phyloP scores from a whole-genome alignment of 2,797 vertebrate genomes.

The Acipenser transmontanus region DNA sequence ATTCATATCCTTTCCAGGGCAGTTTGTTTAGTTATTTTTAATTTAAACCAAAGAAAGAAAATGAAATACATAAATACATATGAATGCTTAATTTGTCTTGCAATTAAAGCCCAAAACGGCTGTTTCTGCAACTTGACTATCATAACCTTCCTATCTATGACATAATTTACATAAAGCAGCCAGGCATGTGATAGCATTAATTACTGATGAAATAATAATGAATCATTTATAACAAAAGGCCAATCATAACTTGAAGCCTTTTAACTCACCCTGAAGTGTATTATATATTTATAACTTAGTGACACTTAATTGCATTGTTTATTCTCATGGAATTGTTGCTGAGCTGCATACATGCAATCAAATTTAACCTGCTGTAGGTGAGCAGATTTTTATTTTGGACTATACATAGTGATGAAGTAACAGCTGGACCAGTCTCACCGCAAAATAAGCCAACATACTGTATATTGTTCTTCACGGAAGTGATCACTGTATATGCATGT shows the following conservation, averaged over 20 bases:
- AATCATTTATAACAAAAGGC: constrained; percentile 72
- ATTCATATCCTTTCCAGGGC: too few species aligned
- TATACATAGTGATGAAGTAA: too few species aligned
- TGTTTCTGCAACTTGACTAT: constrained; percentile 57
- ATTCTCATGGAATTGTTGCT: constrained; percentile 26
- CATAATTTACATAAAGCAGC: constrained; percentile 75
- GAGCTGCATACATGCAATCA: neutral
- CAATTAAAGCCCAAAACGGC: constrained; percentile 63
- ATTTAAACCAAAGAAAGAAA: neutral
- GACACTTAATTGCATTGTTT: constrained; percentile 69
- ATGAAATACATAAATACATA: neutral
- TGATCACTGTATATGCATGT: too few species aligned
- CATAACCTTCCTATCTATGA: constrained; percentile 61
- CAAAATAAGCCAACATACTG: too few species aligned
- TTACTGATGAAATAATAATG: constrained; percentile 70
- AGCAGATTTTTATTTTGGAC: too few species aligned
- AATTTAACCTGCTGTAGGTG: too few species aligned
- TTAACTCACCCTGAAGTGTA: constrained; percentile 57
- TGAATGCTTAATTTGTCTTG: constrained; percentile 15
- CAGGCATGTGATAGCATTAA: constrained; percentile 65
- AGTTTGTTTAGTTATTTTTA: too few species aligned
- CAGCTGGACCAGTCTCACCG: too few species aligned
- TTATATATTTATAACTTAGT: constrained; percentile 77
- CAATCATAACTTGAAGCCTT: constrained; percentile 67
- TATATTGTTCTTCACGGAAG: too few species aligned